Evolutionary conservation across 2,113 vertebrate genomes (phyloP), one percentile per base, ranked within the genome.

Genomic region (Phylloscopus whistleri): DNA sequence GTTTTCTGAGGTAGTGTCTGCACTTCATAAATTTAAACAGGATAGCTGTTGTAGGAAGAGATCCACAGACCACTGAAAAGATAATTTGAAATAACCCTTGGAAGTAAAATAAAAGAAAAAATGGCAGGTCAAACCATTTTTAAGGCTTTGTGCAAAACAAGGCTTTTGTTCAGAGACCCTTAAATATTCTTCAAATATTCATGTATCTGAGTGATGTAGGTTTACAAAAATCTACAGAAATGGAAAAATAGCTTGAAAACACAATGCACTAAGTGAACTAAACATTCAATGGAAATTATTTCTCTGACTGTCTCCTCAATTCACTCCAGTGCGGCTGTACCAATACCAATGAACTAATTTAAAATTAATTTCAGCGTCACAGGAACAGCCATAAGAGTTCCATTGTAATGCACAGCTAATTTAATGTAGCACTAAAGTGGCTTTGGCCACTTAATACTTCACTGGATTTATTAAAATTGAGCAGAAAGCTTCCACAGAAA

Each of bases 331-430:
- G 16, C 66, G 86, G 85, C 64, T 89, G 18, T 35, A 64, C 14
- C 90, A 94, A 64, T 75, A 56, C 62, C 59, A 93, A 92, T 33
- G 22, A 91, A 95, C 89, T 91, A 0, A 83, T 75, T 94, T 91
- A 16, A 77, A 95, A 94, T 96, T 93, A 93, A 87, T 95, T 68
- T 96, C 48, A 26, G 73, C 52, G 28, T 74, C 84, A 95, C 30
- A 48, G 19, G 62, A 37, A 76, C 19, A 90, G 67, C 80, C 31
- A 22, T 79, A 84, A 84, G 27, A 92, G 58, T 59, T 84, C 44
- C 49, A 67, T 2, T 89, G 35, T 13, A 95, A 93, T 46, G 85
- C 37, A 96, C 69, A 53, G n/a, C 64, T 95, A 95, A 94, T 95
- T 96, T 91, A 87, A 93, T 75, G 31, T 35, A 78, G 20, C 35